A percentile compares a stretch with the other conserved stretches of the same genome.
Conservation (phyloP, 2,888 invertebrate genomes). For the Sericinus montela region DNA sequence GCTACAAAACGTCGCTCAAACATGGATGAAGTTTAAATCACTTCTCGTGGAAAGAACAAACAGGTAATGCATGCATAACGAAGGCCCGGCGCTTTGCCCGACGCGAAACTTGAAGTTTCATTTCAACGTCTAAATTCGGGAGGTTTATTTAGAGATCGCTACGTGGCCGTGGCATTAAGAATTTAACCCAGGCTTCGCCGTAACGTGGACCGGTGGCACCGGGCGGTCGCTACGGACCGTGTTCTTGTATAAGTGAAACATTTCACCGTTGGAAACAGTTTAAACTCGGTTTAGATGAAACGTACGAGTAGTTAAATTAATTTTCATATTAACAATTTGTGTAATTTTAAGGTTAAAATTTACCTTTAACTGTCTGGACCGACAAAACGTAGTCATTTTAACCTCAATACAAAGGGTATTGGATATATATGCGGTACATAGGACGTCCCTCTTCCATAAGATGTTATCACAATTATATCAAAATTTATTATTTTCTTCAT, state of each 20-base stretch:
- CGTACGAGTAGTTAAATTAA: too few relatives aligned
- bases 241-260: background rate
- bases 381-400: too few relatives aligned
- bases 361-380: too few relatives aligned
- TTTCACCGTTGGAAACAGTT: too few relatives aligned
- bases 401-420: too few relatives aligned
- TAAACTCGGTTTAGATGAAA: too few relatives aligned
- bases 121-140: constrained; percentile 3
- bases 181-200: constrained; percentile 5
- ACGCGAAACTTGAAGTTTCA: background rate
- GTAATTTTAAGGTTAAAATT: too few relatives aligned
- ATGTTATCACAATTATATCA: too few relatives aligned
- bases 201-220: background rate
- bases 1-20: background rate
- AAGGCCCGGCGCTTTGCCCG: background rate
- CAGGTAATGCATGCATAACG: background rate
- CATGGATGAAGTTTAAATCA: constrained; percentile 2
- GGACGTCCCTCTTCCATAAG: too few relatives aligned
- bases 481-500: too few relatives aligned
- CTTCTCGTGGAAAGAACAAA: background rate
- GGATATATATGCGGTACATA: too few relatives aligned
- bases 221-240: background rate
- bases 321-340: too few relatives aligned
- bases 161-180: constrained; percentile 2
- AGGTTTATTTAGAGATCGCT: constrained; percentile 1